phyloP scores from a whole-genome alignment of 2,888 invertebrate species.

The Phaonia tiefii region DNA sequence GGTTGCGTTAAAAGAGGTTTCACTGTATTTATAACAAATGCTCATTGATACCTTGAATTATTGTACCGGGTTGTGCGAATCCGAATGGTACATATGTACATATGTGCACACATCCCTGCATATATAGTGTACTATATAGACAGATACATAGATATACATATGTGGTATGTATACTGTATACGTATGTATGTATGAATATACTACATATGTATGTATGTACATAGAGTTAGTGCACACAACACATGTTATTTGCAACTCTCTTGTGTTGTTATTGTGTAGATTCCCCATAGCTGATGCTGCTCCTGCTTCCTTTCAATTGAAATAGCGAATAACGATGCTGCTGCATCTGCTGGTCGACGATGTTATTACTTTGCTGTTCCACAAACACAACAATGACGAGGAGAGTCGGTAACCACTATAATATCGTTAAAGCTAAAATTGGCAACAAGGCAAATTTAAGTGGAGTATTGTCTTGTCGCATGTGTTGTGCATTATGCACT shows the following conservation, averaged over 20 bases:
- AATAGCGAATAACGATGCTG: constrained; percentile 26
- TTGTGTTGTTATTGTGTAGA: constrained; percentile 45
- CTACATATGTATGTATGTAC: background rate
- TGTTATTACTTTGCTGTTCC: constrained; percentile 16
- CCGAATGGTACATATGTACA: no score
- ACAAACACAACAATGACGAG: constrained; percentile 11
- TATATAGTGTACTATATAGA: no score
- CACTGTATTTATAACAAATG: no score
- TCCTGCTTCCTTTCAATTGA: constrained; percentile 5
- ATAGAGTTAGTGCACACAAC: background rate
- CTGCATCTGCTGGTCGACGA: background rate
- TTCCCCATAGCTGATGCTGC: constrained; percentile 29
- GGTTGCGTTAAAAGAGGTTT: no score
- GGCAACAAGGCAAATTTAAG: constrained; percentile 51
- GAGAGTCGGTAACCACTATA: no score
- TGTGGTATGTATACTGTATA: no score
- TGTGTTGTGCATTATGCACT: constrained; percentile 9
- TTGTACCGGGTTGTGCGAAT: no score
- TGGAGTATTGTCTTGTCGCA: background rate
- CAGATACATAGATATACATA: no score
- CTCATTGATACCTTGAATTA: no score
- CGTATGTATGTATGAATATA: no score
- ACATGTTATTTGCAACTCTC: constrained; percentile 36
- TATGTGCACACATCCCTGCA: no score
- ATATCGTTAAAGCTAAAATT: constrained; percentile 52